phyloP scores from a whole-genome alignment of 1,140 invertebrate species.

The Drosophila obscura region DNA sequence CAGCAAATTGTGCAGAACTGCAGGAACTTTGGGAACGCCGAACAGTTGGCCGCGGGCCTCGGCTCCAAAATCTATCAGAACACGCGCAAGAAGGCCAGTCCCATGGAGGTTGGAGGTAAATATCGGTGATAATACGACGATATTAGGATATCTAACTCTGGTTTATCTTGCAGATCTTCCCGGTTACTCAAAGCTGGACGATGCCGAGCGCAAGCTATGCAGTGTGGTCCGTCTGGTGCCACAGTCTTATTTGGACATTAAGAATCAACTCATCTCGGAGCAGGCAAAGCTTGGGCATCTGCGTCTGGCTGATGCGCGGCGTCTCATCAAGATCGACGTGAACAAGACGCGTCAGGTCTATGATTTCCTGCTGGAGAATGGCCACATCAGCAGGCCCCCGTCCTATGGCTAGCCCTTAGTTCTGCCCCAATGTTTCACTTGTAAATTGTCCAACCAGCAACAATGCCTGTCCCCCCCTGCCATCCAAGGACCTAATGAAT shows the following conservation, averaged over 20 bases:
- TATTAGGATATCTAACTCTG: neutral
- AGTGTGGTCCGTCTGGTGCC: conserved; percentile 90
- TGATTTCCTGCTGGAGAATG: conserved; percentile 91
- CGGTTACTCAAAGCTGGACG: conserved; percentile 90
- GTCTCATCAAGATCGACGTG: conserved; percentile 95
- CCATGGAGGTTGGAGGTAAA: conserved; percentile 86
- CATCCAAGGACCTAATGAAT: neutral
- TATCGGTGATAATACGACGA: too few species aligned
- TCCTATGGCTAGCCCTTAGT: conserved; percentile 46
- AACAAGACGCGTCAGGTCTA: conserved; percentile 96
- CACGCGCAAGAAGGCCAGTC: conserved; percentile 80
- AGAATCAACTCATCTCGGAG: conserved; percentile 89
- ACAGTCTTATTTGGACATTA: conserved; percentile 90
- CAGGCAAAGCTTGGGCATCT: conserved; percentile 90
- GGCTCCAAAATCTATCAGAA: conserved; percentile 72
- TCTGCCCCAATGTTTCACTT: conserved; percentile 54
- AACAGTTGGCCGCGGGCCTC: conserved; percentile 31
- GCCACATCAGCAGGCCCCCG: conserved; percentile 87
- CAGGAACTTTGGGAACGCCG: conserved; percentile 45
- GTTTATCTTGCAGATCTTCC: conserved; percentile 86
- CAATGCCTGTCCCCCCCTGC: neutral
- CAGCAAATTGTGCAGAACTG: conserved; percentile 79
- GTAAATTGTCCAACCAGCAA: conserved; percentile 51
- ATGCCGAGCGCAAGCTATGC: conserved; percentile 90
- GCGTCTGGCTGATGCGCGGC: conserved; percentile 91